Base-by-base conservation (phyloP, 2,888 invertebrate species). In the Cataglyphis altisquamis region DNA sequence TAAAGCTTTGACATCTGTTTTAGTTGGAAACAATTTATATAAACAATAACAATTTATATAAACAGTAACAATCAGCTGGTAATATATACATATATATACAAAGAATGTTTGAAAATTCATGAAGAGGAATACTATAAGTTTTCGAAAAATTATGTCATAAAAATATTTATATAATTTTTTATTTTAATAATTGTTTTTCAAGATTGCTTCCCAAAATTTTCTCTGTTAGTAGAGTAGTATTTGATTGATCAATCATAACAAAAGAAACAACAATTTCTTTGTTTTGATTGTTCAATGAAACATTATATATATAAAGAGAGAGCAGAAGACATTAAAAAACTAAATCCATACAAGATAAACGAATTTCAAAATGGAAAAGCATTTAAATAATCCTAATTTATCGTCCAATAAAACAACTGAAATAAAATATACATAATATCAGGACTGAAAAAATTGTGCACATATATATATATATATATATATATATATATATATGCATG, bases 11-110 rank as follows among this genome's bases (percentile, higher is more conserved):
- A 70, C 36, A 70, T 55, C 57, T 18, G 29, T 29, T 63, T 48
- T 74, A 63, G n/a, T 74, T 25, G n/a, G 18, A 73, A 57, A 62
- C 12, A 52, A 32, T 15, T 10, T 41, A 45, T 12, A 12, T 41
- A 3, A 12, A 45, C 45, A 57, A 62, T 21, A 57, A 62, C 12
- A 52, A 32, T 15, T 10, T 41, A 45, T 12, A 12, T 41, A 3
- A 12, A 45, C 45, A 57, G 41, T 18, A 32, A 36, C 36, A 36
- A 36, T 25, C 36, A 57, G 18, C 8, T 60, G 39, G 1, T 10
- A 70, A 55, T 39, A 39, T 48, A 25, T 18, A 6, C 4, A n/a
- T 32, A 15, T 32, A 67, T n/a, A 25, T 25, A 41, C 1, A 67
- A 1, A 48, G 1, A 0, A 48, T 18, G 48, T 48, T 1, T 18